Conservation (phyloP, 2,888 invertebrate genomes). For the Coleophora deauratella region DNA sequence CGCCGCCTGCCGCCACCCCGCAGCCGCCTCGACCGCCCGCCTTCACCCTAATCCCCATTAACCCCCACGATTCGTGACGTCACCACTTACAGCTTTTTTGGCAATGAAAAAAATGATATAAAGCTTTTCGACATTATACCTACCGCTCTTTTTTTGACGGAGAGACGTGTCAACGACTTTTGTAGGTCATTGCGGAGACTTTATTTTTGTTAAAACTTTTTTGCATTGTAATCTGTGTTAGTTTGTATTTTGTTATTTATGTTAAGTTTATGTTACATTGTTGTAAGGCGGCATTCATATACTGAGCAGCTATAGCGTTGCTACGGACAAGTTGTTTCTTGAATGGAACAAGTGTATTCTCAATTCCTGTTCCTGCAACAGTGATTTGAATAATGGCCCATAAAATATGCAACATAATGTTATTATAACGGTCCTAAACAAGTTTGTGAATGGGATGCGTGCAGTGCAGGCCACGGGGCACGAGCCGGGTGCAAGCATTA, state of each 20-base stretch:
- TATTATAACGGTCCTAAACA: slow-evolving; percentile 49
- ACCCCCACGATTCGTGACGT: slow-evolving; percentile 61
- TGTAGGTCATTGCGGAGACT: slow-evolving; percentile 10
- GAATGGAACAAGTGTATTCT: neutral
- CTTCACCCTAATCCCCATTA: slow-evolving; percentile 58
- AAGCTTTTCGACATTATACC: slow-evolving; percentile 35
- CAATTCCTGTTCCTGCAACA: too few species aligned
- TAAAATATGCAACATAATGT: slow-evolving; percentile 21
- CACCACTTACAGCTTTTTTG: slow-evolving; percentile 61
- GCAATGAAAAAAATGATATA: slow-evolving; percentile 59
- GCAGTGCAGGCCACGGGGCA: slow-evolving; percentile 28
- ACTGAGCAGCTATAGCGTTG: too few species aligned
- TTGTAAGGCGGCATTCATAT: too few species aligned
- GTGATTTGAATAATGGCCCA: slow-evolving; percentile 23
- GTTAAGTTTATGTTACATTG: neutral
- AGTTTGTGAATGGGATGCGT: slow-evolving; percentile 43
- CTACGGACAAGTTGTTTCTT: too few species aligned
- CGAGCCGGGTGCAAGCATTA: slow-evolving; percentile 39
- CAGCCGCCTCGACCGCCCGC: slow-evolving; percentile 28
- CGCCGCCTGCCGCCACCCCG: slow-evolving; percentile 35
- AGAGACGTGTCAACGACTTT: slow-evolving; percentile 8
- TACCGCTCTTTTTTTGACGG: slow-evolving; percentile 30
- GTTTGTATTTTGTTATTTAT: neutral
- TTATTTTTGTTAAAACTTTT: slow-evolving; percentile 1
- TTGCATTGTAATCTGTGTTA: neutral